phyloP scores from a whole-genome alignment of 1,140 invertebrate genomes.

The Homalodisca vitripennis region DNA sequence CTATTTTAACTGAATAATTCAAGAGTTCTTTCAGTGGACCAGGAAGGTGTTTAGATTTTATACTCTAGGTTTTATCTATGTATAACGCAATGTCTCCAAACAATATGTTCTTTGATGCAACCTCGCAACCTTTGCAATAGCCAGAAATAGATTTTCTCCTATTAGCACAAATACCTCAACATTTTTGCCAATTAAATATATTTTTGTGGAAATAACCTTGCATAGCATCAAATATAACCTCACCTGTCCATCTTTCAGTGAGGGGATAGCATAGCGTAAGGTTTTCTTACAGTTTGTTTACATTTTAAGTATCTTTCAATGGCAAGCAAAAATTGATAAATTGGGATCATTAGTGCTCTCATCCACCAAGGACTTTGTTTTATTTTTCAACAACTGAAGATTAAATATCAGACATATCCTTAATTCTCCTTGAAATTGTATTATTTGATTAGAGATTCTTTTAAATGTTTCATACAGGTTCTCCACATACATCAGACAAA shows the following conservation, averaged over 20 bases:
- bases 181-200: no score
- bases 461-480: neutral
- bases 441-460: conserved; percentile 6
- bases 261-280: conserved; percentile 28
- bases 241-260: conserved; percentile 19
- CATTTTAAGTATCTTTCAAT: conserved; percentile 31
- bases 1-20: conserved; percentile 31
- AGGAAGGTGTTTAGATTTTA: conserved; percentile 28
- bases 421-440: conserved; percentile 5
- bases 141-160: no score
- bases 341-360: conserved; percentile 29
- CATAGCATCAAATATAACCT: no score
- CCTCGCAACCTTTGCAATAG: conserved; percentile 23
- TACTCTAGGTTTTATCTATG: conserved; percentile 35
- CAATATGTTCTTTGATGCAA: conserved; percentile 24
- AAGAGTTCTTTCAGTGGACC: conserved; percentile 27
- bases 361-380: conserved; percentile 26
- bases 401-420: conserved; percentile 13
- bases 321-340: conserved; percentile 29
- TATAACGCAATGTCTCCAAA: conserved; percentile 36
- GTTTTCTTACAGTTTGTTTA: conserved; percentile 22
- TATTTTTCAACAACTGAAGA: neutral
- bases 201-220: no score
- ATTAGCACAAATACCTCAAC: no score
- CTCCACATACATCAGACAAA: neutral